Percentiles rank a stretch among this genome's conserved stretches.
phyloP scores from a whole-genome alignment of 2,113 vertebrate species.

The Elanus axillaris region DNA sequence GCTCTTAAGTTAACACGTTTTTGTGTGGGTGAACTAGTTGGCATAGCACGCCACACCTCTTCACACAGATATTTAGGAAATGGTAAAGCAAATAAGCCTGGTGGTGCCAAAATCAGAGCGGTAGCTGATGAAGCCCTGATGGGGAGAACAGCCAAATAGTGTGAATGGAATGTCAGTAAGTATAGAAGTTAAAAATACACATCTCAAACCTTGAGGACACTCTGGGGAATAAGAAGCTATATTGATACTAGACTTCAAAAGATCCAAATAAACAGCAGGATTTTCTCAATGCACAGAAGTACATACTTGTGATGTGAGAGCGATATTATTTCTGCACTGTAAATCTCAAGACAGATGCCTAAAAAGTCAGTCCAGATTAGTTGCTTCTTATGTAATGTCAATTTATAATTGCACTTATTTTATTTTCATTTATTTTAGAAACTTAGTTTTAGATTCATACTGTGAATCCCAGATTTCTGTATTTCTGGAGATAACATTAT shows the following conservation, averaged over 20 bases:
- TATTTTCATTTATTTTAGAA: background rate
- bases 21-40: background rate
- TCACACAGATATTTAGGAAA: background rate
- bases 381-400: background rate
- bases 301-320: slow-evolving; percentile 40
- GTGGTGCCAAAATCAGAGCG: background rate
- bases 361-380: background rate
- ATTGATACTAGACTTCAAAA: slow-evolving; percentile 64
- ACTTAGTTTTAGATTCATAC: background rate
- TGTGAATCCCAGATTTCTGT: background rate
- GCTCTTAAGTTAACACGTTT: background rate
- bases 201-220: slow-evolving; percentile 38
- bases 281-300: slow-evolving; percentile 42
- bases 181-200: slow-evolving; percentile 59
- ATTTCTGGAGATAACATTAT: background rate
- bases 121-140: background rate
- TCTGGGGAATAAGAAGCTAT: slow-evolving; percentile 44
- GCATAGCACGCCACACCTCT: background rate
- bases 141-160: background rate
- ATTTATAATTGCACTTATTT: background rate
- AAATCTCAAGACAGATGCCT: background rate
- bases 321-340: slow-evolving; percentile 24
- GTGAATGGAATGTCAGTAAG: slow-evolving; percentile 42
- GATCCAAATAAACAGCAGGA: slow-evolving; percentile 47
- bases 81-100: background rate